Conservation (phyloP, 1,140 invertebrate genomes). For the Aethina tumida region DNA sequence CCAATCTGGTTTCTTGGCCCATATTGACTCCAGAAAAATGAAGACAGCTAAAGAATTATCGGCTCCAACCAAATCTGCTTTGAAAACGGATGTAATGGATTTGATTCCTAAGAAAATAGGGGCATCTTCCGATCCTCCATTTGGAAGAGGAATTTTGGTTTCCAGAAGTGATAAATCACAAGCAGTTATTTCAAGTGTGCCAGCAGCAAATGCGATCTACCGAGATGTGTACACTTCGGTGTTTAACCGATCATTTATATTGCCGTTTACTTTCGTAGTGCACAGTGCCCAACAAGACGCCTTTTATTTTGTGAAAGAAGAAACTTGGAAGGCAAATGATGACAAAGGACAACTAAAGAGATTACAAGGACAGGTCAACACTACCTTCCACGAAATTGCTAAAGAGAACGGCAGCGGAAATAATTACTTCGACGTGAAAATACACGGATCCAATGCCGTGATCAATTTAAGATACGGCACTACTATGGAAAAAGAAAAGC, state of each 20-base stretch:
- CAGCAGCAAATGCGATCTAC: slow-evolving; percentile 77
- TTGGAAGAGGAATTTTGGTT: slow-evolving; percentile 83
- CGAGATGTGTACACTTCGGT: slow-evolving; percentile 89
- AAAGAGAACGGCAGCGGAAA: slow-evolving; percentile 58
- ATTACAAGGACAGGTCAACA: slow-evolving; percentile 83
- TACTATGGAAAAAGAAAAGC: slow-evolving; percentile 76
- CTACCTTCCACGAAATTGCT: slow-evolving; percentile 77
- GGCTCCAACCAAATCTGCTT: slow-evolving; percentile 59
- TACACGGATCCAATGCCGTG: slow-evolving; percentile 71
- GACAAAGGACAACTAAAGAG: slow-evolving; percentile 81
- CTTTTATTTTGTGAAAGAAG: slow-evolving; percentile 92
- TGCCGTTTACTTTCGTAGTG: slow-evolving; percentile 81
- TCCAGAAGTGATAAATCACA: slow-evolving; percentile 67
- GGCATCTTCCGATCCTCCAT: slow-evolving; percentile 71
- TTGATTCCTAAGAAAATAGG: slow-evolving; percentile 60
- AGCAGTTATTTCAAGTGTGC: slow-evolving; percentile 76
- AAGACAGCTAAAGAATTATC: slow-evolving; percentile 60
- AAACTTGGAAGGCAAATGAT: slow-evolving; percentile 75
- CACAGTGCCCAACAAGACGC: slow-evolving; percentile 84
- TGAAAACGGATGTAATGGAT: slow-evolving; percentile 64
- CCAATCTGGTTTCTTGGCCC: slow-evolving; percentile 69
- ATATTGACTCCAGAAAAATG: slow-evolving; percentile 63
- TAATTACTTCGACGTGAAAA: slow-evolving; percentile 72
- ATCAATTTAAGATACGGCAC: slow-evolving; percentile 84
- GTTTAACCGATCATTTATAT: slow-evolving; percentile 80